Evolutionary conservation across 2,797 vertebrate genomes (phyloP), one percentile per base, ranked within the genome.

Genomic region (Agapornis canus): DNA sequence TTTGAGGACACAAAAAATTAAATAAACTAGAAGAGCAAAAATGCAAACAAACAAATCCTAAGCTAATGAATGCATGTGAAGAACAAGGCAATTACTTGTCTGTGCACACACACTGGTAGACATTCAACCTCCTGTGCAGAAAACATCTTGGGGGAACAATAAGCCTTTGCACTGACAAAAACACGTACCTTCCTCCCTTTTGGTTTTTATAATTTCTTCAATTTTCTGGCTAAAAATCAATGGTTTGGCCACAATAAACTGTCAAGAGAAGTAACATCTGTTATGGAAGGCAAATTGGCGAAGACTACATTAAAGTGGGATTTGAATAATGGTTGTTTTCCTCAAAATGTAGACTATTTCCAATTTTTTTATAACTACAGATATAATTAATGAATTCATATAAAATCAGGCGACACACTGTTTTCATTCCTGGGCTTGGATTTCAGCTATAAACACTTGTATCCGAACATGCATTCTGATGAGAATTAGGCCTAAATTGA

Each of bases 181-280:
- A 72, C 18, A 35, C 15, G 6, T 22, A 51, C 71, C 51, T 79
- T 95, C 32, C 47, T 95, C 47, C 64, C 27, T 61, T 63, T 47
- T 69, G 48, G 39, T 75, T 97, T 91, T 72, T 75, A 79, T 64
- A 43, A 77, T 84, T 92, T 90, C 84, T 93, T 94, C 63, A 22
- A 1, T 72, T 94, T 84, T 92, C 63, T 93, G 57, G 84, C 56
- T 96, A 64, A 76, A 82, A 86, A 90, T 52, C 81, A 95, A 78
- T 66, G 48, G 40, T 79, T 94, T 95, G 51, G 92, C 93, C 92
- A 93, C 66, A 91, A 89, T 80, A 86, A 68, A 82, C 61, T 92
- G 79, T 89, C 76, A 96, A 89, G 94, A 86, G 82, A 95, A 96
- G 66, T 68, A 94, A 75, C 90, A 96, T 95, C 92, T 91, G 96